Evolutionary conservation across 2,888 invertebrate genomes (phyloP), one percentile per base, ranked within the genome.

Genomic region (Pardosa pseudoannulata): DNA sequence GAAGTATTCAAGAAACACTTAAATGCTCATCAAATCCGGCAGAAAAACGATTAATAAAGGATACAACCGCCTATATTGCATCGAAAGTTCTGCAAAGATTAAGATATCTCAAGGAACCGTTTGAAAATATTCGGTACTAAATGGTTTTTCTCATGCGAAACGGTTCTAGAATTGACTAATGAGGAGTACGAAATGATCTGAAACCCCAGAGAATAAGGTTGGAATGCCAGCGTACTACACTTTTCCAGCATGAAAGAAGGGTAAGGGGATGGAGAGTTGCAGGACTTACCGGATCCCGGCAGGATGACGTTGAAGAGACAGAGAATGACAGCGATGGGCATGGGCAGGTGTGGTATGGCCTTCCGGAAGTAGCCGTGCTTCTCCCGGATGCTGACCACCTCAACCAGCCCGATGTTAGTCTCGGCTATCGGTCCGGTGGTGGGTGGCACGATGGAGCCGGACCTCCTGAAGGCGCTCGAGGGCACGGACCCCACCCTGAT

Each of bases 331-430:
- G 93, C 92, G 27, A 92, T 73, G 1, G 91, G 90, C 19, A 92
- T 89, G 0, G 93, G 92, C 92, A 93, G 92, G 62, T 91, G 90
- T 0, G 93, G 93, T 67, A 93, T 92, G n/a, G 92, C 91, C 74
- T 91, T 91, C 87, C 92, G 91, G 73, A 89, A 89, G 46, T 86
- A 76, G 9, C 89, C 89, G 56, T 89, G 89, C 64, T 88, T 87
- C 39, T 87, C 87, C 5, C 87, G 76, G 27, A 87, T 76, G 73
- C 87, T 81, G 13, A 87, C 78, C 6, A 87, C 81, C 29, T 87
- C 87, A 1, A 80, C 11, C 41, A 78, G 72, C 11, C 78, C 75
- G 23, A 56, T 1, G 11, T 56, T 56, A 27, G 56, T 73, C 11
- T 62, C 50, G 5, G 56, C 23, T 16, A 19, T 1, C 0, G 7